These are phyloP conservation scores for Microdon myrmicae DNA, from an alignment of 2,888 invertebrate species.

Conservation along the genomic window DNA sequence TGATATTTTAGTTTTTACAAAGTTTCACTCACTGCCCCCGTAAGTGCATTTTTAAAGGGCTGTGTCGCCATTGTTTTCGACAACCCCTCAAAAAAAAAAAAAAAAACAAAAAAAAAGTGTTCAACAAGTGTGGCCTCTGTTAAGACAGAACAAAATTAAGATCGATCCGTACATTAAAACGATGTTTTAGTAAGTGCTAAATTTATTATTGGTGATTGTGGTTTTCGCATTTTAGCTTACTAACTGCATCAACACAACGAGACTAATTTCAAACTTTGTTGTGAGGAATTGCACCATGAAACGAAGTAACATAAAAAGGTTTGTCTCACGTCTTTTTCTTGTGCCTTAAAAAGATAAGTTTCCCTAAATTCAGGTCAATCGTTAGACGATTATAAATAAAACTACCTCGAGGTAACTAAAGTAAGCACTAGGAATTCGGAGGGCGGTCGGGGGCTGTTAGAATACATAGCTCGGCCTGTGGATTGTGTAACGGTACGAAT, in stretches of 20 bases:
- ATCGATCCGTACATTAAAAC: too few species aligned
- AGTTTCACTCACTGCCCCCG: too few species aligned
- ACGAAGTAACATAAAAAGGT: slow-evolving; percentile 43
- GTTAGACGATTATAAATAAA: slow-evolving; percentile 32
- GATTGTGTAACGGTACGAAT: slow-evolving; percentile 4
- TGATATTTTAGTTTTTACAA: too few species aligned
- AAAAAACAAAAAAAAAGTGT: slow-evolving; percentile 13
- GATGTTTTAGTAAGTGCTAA: slow-evolving; percentile 47
- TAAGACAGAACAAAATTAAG: too few species aligned
- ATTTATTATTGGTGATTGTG: neutral
- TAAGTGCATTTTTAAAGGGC: too few species aligned
- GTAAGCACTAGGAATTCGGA: neutral
- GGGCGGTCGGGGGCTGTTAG: too few species aligned
- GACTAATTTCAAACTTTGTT: too few species aligned
- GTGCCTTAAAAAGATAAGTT: slow-evolving; percentile 8
- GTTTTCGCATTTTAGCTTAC: slow-evolving; percentile 12
- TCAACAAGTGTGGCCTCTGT: slow-evolving; percentile 20
- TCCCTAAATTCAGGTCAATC: slow-evolving; percentile 33
- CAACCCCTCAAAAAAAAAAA: too few species aligned
- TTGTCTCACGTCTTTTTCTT: slow-evolving; percentile 22
- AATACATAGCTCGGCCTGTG: neutral
- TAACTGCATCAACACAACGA: slow-evolving; percentile 18
- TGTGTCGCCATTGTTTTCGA: too few species aligned
- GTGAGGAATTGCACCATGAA: slow-evolving; percentile 24
- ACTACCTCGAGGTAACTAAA: slow-evolving; percentile 1